Percentiles rank a stretch among this genome's conserved stretches.
Evolutionary conservation across 2,888 invertebrate genomes (phyloP).

Genomic region (Hirtodrosophila cameraria): DNA sequence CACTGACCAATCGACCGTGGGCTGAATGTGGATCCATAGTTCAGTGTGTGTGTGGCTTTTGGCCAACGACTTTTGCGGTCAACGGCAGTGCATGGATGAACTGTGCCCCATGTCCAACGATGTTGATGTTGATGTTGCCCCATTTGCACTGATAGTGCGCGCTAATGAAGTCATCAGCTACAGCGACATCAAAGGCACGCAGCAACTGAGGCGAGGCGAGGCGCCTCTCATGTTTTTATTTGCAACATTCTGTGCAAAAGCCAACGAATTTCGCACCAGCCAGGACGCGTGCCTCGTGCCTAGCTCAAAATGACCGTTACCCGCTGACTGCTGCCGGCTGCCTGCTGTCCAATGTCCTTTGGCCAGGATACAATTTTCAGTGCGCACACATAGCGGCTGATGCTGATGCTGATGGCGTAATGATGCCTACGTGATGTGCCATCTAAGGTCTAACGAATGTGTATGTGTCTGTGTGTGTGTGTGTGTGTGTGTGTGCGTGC

Average conservation of each 20-base stretch:
- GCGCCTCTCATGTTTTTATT: constrained; percentile 67
- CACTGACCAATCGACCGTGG: constrained; percentile 49
- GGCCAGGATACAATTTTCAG: constrained; percentile 19
- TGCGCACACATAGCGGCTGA: constrained; percentile 16
- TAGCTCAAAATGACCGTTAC: constrained; percentile 18
- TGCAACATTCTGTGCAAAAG: constrained; percentile 53
- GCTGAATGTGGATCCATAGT: no score
- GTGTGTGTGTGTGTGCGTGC: constrained; percentile 9
- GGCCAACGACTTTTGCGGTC: constrained; percentile 65
- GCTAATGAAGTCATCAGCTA: constrained; percentile 77
- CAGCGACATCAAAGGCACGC: constrained; percentile 62
- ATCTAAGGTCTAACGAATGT: constrained; percentile 57
- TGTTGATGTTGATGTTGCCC: constrained; percentile 52
- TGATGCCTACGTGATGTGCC: constrained; percentile 75
- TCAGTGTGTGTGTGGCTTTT: constrained; percentile 44
- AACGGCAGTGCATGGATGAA: constrained; percentile 27
- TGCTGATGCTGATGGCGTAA: constrained; percentile 69
- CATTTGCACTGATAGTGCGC: constrained; percentile 72
- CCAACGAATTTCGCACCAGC: constrained; percentile 47
- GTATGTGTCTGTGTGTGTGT: constrained; percentile 16
- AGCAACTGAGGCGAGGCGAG: constrained; percentile 1
- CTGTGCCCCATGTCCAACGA: constrained; percentile 23
- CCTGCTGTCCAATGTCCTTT: constrained; percentile 1
- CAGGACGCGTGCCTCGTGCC: constrained; percentile 8
- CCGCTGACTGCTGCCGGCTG: constrained; percentile 11